Conservation (phyloP, 2,113 vertebrate genomes). For the Silurus meridionalis region DNA sequence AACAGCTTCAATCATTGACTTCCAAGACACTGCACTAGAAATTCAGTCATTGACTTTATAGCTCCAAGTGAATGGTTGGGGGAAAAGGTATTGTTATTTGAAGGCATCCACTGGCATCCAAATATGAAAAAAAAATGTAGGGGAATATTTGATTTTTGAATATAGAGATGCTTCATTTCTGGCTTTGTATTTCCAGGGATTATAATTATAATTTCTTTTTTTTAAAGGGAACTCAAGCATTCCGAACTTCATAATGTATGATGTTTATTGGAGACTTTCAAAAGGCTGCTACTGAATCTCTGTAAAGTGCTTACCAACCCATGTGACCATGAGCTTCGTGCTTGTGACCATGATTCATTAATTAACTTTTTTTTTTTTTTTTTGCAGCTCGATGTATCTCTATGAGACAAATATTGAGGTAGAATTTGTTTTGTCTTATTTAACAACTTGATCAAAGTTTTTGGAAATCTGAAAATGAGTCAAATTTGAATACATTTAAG, state of each 20-base stretch:
- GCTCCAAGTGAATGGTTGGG: no score
- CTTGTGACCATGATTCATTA: neutral
- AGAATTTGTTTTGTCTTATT: neutral
- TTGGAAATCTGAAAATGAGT: neutral
- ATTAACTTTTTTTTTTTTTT: neutral
- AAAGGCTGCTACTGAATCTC: neutral
- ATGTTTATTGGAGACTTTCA: neutral
- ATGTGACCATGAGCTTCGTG: neutral
- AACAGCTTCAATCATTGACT: neutral
- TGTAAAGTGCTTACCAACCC: neutral
- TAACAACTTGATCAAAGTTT: no score
- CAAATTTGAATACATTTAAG: neutral
- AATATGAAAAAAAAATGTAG: constrained; percentile 10
- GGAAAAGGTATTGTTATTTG: neutral
- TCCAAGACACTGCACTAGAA: neutral
- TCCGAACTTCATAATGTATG: neutral
- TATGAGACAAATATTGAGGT: neutral
- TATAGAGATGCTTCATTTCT: neutral
- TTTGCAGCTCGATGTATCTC: neutral
- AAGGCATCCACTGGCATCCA: constrained; percentile 1
- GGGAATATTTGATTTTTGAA: no score
- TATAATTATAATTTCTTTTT: neutral
- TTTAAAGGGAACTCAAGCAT: neutral
- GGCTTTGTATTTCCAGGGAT: neutral
- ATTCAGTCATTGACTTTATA: neutral